Base-by-base conservation (phyloP, 2,888 invertebrate species). In the Buathra laborator region DNA sequence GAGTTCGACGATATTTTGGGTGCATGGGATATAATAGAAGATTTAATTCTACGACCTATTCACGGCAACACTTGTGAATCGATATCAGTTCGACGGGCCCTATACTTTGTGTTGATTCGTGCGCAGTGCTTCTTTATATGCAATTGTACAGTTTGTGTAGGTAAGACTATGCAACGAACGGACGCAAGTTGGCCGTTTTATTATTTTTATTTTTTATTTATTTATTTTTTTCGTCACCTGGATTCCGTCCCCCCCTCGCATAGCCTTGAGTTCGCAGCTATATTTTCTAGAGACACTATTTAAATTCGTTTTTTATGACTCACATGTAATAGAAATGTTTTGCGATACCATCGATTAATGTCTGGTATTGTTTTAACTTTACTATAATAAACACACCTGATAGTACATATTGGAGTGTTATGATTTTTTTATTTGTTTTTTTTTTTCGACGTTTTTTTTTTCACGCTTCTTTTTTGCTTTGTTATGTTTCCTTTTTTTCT, bases 141-240 rank as follows among this genome's bases (percentile, higher is more conserved):
- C 78, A 85, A 81, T 81, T 79, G 70, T 85, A 82, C 79, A 82
- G 85, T 79, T 85, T 79, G 81, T 71, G 78, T 85, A 67, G 48
- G 62, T 53, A 72, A 74, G 72, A 76, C 44, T 76, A 74, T 79
- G 79, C 76, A 48, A 74, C 74, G 37, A 85, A 85, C 46, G 59
- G 62, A 68, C 75, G 56, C 64, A 19, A 71, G 46, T 56, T 71
- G n/a, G 59, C 32, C 19, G 16, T 24, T 71, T 37, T 5, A n/a
- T 37, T 7, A 5, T 37, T 7, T 37, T 37, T 37, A 0, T 37
- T 37, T 37, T 37, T 19, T 10, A n/a, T n/a, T 24, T 24, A 3
- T 24, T 37, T 9, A n/a, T n/a, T 6, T 37, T 37, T 37, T 19
- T 12, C 19, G 24, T 56, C 10, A 24, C 12, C 24, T 24, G 24